Base-by-base conservation (phyloP, 2,797 vertebrate genomes). In the Sebastes variabilis region DNA sequence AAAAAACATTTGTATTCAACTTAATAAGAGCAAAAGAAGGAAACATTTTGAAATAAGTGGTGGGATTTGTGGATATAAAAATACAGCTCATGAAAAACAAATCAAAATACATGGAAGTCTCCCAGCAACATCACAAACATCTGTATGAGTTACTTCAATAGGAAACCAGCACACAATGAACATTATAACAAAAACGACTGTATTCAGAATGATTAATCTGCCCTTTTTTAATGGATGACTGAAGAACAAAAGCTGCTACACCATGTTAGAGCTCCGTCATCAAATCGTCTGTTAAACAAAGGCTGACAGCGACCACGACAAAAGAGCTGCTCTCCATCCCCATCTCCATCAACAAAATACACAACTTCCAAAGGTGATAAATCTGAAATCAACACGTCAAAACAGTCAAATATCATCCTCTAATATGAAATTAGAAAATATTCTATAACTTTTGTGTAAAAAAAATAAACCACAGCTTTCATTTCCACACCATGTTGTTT, bases 401-500 rank as follows among this genome's bases (percentile, higher is more conserved):
- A 73, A 24, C 2, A 55, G 2, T n/a, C 16, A 59, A 22, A 67
- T 38, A 52, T 5, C 52, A 6, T 25, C 30, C 1, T 34, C 8
- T 8, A 2, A 24, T 12, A 14, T 56, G 1, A 67, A 71, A 74
- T 3, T 30, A 13, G 14, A 52, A 20, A 68, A 9, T 38, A 65
- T 30, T 14, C 30, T 20, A 1, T 2, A 76, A 79, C 24, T 82
- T 82, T 55, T 61, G 64, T 30, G 24, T 14, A 2, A 65, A 11
- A 36, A 1, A 61, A 71, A 56, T 5, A 36, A 70, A 18, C 9
- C n/a, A 22, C 72, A 32, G 74, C 25, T 1, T 1, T 6, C 10
- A 1, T 78, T 76, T 77, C 25, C 74, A 64, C 79, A 73, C 30
- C 73, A 13, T 66, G 84, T 86, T 86, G 84, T 90, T 84, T 82